A percentile compares a stretch with the other conserved stretches of the same genome.
Conservation (phyloP, 2,113 vertebrate genomes). For the Naja naja region DNA sequence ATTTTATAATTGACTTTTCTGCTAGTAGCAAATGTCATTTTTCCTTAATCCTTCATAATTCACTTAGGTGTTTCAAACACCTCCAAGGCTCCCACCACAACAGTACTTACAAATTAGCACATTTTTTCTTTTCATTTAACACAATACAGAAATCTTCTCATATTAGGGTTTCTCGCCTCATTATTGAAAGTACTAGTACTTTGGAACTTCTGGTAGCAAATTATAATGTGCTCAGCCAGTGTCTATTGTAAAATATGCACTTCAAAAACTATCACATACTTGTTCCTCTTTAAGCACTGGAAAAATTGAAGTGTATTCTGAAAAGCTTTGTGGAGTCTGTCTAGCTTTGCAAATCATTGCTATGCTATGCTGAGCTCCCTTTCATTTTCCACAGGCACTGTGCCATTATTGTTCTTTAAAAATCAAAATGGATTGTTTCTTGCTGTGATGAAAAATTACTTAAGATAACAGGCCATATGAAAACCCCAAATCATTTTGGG, state of each 20-base stretch:
- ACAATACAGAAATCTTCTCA: constrained; percentile 62
- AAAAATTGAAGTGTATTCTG: constrained; percentile 66
- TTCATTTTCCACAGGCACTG: constrained; percentile 52
- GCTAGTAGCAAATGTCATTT: constrained; percentile 56
- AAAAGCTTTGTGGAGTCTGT: constrained; percentile 60
- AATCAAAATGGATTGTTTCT: constrained; percentile 47
- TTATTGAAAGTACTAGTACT: constrained; percentile 62
- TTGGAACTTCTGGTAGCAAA: constrained; percentile 65
- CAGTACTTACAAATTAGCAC: constrained; percentile 64
- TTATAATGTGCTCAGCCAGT: constrained; percentile 71
- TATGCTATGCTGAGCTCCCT: constrained; percentile 53
- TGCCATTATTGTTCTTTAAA: constrained; percentile 61
- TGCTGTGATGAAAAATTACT: constrained; percentile 44
- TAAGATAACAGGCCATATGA: constrained; percentile 57
- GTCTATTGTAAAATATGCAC: constrained; percentile 68
- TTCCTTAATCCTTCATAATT: constrained; percentile 55
- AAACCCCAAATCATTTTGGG: constrained; percentile 20
- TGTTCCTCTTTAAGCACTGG: constrained; percentile 60
- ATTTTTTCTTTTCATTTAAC: constrained; percentile 63
- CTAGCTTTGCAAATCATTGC: constrained; percentile 74
- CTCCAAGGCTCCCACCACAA: constrained; percentile 62
- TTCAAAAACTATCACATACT: constrained; percentile 61
- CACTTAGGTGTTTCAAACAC: constrained; percentile 63
- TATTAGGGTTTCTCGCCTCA: constrained; percentile 61
- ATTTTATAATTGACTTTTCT: constrained; percentile 62